Evolutionary conservation across 1,140 invertebrate genomes (phyloP).

Genomic region (Zaprionus capensis): DNA sequence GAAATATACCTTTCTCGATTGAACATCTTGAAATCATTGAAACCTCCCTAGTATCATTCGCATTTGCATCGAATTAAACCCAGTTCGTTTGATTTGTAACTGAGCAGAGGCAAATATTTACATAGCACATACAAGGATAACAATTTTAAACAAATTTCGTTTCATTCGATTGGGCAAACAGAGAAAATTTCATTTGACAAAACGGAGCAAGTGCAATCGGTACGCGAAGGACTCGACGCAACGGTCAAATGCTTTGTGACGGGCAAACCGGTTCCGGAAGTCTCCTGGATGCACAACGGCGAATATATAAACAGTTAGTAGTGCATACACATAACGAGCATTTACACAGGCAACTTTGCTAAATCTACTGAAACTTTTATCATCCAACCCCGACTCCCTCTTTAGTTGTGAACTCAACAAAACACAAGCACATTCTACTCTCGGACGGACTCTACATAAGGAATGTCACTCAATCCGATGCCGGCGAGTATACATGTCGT

Average conservation of each 20-base stretch:
- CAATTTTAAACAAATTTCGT: conserved; percentile 26
- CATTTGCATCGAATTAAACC: background rate
- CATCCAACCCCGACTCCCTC: background rate
- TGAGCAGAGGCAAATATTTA: conserved; percentile 11
- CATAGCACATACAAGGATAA: conserved; percentile 1
- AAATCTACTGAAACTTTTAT: conserved; percentile 35
- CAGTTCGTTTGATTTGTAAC: background rate
- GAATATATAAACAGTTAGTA: conserved; percentile 82
- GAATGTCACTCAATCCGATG: conserved; percentile 85
- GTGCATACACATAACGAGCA: background rate
- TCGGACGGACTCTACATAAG: conserved; percentile 85
- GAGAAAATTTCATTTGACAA: conserved; percentile 85
- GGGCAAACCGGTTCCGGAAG: conserved; percentile 85
- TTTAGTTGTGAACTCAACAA: conserved; percentile 74
- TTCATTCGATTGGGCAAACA: conserved; percentile 51
- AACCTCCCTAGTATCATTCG: background rate
- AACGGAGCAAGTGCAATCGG: conserved; percentile 84
- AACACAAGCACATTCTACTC: conserved; percentile 73
- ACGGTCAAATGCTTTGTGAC: conserved; percentile 85
- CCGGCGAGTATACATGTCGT: conserved; percentile 85
- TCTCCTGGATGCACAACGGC: conserved; percentile 85
- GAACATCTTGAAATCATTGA: background rate
- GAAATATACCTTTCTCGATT: no score
- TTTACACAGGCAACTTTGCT: conserved; percentile 27
- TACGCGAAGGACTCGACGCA: conserved; percentile 84